phyloP scores from a whole-genome alignment of 2,888 invertebrate species.

The Erynnis tages region DNA sequence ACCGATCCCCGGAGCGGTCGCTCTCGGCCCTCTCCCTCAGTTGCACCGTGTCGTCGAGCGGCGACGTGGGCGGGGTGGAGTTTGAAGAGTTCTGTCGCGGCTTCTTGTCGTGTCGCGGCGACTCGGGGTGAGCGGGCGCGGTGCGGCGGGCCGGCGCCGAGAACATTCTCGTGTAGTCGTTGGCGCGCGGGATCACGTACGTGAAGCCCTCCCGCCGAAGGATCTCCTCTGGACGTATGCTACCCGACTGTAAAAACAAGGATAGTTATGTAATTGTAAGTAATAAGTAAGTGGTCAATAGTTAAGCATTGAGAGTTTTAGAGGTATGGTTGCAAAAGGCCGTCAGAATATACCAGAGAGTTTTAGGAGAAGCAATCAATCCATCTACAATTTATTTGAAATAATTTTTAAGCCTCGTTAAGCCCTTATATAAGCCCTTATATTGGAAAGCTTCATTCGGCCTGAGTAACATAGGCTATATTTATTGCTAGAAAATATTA shows the following conservation, averaged over 20 bases:
- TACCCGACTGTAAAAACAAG: conserved; percentile 35
- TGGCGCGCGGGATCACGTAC: conserved; percentile 83
- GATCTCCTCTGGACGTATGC: conserved; percentile 60
- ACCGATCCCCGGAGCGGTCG: conserved; percentile 51
- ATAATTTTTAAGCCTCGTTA: no score
- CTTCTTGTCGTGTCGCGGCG: conserved; percentile 70
- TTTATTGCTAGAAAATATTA: no score
- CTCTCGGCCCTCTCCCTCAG: conserved; percentile 48
- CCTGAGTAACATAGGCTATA: no score
- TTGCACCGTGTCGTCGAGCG: conserved; percentile 46
- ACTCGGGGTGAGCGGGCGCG: conserved; percentile 69
- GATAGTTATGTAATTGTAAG: background rate
- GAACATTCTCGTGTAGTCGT: conserved; percentile 79
- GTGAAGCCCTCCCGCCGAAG: conserved; percentile 71
- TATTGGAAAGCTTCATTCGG: no score
- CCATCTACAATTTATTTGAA: no score
- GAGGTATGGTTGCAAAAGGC: no score
- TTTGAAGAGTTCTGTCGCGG: conserved; percentile 52
- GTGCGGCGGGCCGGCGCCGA: conserved; percentile 68
- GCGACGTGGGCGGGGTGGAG: conserved; percentile 18
- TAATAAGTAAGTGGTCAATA: no score
- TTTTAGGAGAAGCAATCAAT: no score
- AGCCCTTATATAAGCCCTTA: no score
- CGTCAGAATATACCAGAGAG: no score
- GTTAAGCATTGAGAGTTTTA: no score